These are phyloP conservation scores for Orientallactaga bullata DNA, from an alignment of 2,113 vertebrate genomes.

Conservation along the genomic window DNA sequence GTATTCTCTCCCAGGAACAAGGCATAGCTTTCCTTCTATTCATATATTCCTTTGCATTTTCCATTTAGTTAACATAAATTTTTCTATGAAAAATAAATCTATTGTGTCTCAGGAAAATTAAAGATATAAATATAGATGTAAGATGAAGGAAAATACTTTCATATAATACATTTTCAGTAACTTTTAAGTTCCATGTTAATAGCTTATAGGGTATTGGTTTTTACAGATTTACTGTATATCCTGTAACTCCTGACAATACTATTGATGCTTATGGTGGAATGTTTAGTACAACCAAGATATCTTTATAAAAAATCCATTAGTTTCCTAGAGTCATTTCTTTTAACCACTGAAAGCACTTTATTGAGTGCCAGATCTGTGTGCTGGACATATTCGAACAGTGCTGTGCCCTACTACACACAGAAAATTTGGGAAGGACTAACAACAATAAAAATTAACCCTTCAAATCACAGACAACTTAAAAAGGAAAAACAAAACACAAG, in stretches of 20 bases:
- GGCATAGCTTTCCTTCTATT: not conserved
- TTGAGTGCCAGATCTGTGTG: not conserved
- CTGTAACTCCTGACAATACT: not conserved
- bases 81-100: constrained; percentile 2
- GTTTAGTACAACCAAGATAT: not conserved
- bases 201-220: not conserved
- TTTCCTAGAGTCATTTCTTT: constrained; percentile 30
- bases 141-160: not conserved
- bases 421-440: constrained; percentile 16
- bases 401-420: not conserved
- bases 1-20: not conserved
- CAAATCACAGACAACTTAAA: constrained; percentile 13
- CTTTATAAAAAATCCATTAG: not conserved
- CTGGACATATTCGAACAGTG: not conserved
- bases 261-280: not conserved
- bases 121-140: constrained; percentile 29
- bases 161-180: not conserved
- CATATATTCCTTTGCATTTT: constrained; percentile 29
- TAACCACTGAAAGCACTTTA: constrained; percentile 20
- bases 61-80: not conserved
- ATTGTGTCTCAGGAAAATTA: not conserved
- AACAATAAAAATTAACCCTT: not conserved
- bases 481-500: not conserved
- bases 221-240: not conserved
- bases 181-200: constrained; percentile 11